These are phyloP conservation scores for Scomber scombrus DNA, from an alignment of 2,113 vertebrate genomes.

Conservation along the genomic window DNA sequence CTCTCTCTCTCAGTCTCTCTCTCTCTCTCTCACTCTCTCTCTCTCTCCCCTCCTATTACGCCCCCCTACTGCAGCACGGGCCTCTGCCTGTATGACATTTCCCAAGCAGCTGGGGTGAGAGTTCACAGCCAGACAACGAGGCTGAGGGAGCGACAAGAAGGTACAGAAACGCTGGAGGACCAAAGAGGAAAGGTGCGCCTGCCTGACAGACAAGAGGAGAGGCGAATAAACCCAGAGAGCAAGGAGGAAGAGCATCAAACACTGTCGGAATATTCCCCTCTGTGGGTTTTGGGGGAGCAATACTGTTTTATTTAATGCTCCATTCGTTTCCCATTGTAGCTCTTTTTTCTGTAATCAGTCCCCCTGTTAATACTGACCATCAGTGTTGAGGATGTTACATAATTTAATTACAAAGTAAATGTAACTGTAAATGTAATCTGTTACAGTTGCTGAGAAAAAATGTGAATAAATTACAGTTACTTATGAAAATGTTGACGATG, in stretches of 20 bases:
- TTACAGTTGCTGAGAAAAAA: too few species aligned
- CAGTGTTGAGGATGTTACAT: too few species aligned
- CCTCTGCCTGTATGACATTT: conserved; percentile 87
- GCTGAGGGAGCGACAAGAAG: conserved; percentile 83
- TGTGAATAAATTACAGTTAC: too few species aligned
- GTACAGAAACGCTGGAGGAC: conserved; percentile 86
- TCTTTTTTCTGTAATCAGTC: too few species aligned
- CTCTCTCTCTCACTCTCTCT: neutral
- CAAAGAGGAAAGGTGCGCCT: conserved; percentile 77
- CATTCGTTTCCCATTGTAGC: too few species aligned
- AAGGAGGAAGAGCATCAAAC: neutral
- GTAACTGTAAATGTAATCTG: too few species aligned
- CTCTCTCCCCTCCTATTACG: conserved; percentile 66
- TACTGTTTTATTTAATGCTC: too few species aligned
- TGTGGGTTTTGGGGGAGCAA: too few species aligned
- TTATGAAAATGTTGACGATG: too few species aligned
- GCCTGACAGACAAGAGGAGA: conserved; percentile 66
- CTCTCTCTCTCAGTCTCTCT: conserved; percentile 6
- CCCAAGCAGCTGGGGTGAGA: conserved; percentile 87
- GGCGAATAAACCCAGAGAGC: neutral
- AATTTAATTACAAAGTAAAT: too few species aligned
- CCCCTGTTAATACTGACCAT: too few species aligned
- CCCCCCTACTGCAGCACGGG: conserved; percentile 87
- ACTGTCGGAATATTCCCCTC: too few species aligned
- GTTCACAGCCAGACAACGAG: conserved; percentile 88